phyloP scores from a whole-genome alignment of 2,888 invertebrate genomes.

The Plemyria rubiginata region DNA sequence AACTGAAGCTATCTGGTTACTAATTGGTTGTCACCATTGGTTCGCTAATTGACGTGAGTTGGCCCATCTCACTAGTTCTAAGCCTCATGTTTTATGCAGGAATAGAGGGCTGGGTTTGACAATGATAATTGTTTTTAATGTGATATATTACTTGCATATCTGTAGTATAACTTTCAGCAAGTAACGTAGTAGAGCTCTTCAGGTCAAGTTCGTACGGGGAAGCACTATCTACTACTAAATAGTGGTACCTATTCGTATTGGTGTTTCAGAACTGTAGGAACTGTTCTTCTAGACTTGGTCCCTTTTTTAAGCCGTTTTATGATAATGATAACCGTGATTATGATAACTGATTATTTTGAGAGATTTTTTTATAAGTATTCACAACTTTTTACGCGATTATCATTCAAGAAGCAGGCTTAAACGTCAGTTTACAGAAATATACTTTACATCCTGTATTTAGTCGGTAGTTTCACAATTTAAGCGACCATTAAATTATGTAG shows the following conservation, averaged over 20 bases:
- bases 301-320: no score
- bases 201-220: no score
- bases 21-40: conserved; percentile 29
- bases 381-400: no score
- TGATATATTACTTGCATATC: conserved; percentile 4
- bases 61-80: conserved; percentile 24
- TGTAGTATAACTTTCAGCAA: no score
- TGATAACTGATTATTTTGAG: no score
- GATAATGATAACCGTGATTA: no score
- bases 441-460: conserved; percentile 7
- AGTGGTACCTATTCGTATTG: no score
- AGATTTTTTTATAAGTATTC: no score
- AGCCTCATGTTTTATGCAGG: conserved; percentile 27
- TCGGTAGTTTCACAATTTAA: conserved; percentile 18
- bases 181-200: no score
- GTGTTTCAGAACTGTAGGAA: no score
- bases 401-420: background rate
- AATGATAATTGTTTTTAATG: conserved; percentile 22
- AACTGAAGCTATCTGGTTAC: conserved; percentile 18
- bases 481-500: conserved; percentile 24
- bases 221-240: no score
- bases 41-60: conserved; percentile 31
- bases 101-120: conserved; percentile 13
- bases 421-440: background rate
- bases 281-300: no score